Evolutionary conservation across 2,888 invertebrate species (phyloP).

Genomic region (Syrphus vitripennis): DNA sequence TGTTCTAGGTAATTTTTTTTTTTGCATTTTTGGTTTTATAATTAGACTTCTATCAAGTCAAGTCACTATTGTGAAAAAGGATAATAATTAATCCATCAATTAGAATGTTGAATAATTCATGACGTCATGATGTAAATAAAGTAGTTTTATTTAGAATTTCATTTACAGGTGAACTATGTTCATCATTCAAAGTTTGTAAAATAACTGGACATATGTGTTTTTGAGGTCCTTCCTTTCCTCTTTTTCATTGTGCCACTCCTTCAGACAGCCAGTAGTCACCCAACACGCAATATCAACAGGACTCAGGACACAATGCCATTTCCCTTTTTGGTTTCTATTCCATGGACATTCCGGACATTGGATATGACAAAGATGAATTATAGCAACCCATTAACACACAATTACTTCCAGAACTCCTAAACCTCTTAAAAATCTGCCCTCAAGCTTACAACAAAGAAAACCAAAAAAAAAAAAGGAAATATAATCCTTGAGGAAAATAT

Average conservation of each 20-base stretch:
- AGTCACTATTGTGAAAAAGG: not conserved
- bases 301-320: not conserved
- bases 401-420: not conserved
- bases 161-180: not conserved
- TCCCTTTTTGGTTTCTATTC: not conserved
- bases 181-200: not conserved
- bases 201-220: not conserved
- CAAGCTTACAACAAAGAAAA: too few relatives aligned
- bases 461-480: not conserved
- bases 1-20: not conserved
- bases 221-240: not conserved
- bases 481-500: not conserved
- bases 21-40: not conserved
- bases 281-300: constrained; percentile 20
- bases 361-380: constrained; percentile 10
- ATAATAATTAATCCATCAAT: constrained; percentile 28
- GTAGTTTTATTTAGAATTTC: not conserved
- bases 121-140: not conserved
- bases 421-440: not conserved
- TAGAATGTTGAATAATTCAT: constrained; percentile 22
- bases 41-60: not conserved
- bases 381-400: constrained; percentile 16
- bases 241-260: not conserved
- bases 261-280: not conserved
- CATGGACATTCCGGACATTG: not conserved